These are phyloP conservation scores for Drosophila melanosoma DNA, from an alignment of 2,888 invertebrate genomes.

Conservation along the genomic window DNA sequence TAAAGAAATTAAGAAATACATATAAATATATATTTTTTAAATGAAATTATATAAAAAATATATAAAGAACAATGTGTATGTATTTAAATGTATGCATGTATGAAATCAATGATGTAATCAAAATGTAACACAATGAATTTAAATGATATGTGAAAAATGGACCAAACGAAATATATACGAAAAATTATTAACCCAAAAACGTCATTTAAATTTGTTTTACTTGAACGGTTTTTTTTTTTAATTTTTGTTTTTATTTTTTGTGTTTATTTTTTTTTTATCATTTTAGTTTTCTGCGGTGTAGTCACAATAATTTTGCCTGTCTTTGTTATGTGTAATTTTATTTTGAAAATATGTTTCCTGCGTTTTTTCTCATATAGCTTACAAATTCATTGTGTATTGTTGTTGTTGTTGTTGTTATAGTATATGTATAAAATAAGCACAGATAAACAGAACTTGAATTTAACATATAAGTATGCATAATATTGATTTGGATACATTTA, in stretches of 20 bases:
- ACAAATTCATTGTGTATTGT: conserved; percentile 82
- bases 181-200: conserved; percentile 43
- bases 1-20: conserved; percentile 34
- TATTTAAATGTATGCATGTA: conserved; percentile 21
- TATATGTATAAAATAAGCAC: conserved; percentile 34
- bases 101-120: conserved; percentile 29
- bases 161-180: conserved; percentile 10
- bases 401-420: conserved; percentile 15
- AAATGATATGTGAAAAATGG: conserved; percentile 61
- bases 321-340: conserved; percentile 12
- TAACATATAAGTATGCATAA: conserved; percentile 35
- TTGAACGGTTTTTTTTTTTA: conserved; percentile 42
- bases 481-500: conserved; percentile 54
- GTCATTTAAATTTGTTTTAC: conserved; percentile 36
- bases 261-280: conserved; percentile 43
- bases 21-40: not conserved
- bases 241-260: conserved; percentile 57
- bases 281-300: conserved; percentile 30
- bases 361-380: conserved; percentile 65
- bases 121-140: conserved; percentile 81
- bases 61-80: conserved; percentile 6
- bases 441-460: conserved; percentile 35
- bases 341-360: conserved; percentile 36
- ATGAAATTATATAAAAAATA: conserved; percentile 4
- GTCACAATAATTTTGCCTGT: conserved; percentile 54